Percentiles rank a stretch among this genome's conserved stretches.
Conservation (phyloP, 2,888 invertebrate genomes). For the Aleiodes testaceus region DNA sequence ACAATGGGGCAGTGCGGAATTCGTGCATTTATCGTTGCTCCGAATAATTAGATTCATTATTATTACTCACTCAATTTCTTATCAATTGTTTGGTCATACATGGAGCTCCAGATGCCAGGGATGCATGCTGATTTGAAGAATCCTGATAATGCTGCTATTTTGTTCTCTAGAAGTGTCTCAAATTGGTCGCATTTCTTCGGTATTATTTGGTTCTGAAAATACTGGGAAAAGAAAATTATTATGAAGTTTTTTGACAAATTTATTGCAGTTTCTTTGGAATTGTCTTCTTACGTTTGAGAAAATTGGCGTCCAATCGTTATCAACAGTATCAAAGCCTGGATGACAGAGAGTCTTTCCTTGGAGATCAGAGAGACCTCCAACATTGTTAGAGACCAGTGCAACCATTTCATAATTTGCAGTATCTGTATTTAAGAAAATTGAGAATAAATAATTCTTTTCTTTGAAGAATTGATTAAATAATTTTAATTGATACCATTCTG, state of each 20-base stretch:
- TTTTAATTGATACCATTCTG: conserved; percentile 73
- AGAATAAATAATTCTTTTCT: conserved; percentile 3
- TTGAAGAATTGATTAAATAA: neutral
- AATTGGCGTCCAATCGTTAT: conserved; percentile 82
- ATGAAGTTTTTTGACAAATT: conserved; percentile 16
- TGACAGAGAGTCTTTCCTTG: conserved; percentile 85
- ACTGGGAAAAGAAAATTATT: conserved; percentile 72
- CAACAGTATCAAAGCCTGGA: conserved; percentile 83
- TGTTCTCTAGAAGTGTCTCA: conserved; percentile 83
- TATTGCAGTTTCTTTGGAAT: neutral
- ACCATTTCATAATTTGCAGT: conserved; percentile 77
- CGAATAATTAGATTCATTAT: conserved; percentile 17
- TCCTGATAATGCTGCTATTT: conserved; percentile 81
- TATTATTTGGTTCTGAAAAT: conserved; percentile 84
- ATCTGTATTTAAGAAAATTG: conserved; percentile 39
- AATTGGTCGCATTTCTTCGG: conserved; percentile 81
- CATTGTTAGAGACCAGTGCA: conserved; percentile 79
- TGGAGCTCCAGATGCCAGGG: conserved; percentile 87
- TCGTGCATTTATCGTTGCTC: neutral
- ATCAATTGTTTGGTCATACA: conserved; percentile 77
- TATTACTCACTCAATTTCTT: conserved; percentile 78
- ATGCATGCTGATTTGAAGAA: conserved; percentile 89
- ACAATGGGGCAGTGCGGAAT: neutral
- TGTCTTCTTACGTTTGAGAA: conserved; percentile 79
- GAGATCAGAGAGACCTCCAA: conserved; percentile 78